Conservation (phyloP, 92 coral and sea anemone genomes). For the Epizoanthus stellaris region DNA sequence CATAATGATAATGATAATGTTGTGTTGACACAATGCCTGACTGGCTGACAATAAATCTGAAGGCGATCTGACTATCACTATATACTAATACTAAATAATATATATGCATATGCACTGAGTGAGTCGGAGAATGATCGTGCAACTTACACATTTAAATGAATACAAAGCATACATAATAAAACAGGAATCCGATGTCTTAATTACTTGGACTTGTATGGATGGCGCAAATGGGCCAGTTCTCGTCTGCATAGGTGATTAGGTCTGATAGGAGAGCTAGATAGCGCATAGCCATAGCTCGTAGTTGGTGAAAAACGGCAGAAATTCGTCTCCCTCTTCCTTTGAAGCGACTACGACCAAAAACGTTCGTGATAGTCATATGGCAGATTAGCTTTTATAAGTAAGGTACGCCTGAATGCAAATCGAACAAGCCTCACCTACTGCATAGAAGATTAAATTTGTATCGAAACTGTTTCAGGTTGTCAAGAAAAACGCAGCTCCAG, state of each 20-base stretch:
- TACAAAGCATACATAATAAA: background rate
- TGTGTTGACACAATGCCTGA: no score
- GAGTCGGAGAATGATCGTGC: no score
- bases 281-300: no score
- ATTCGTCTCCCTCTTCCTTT: slow-evolving; percentile 16
- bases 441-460: background rate
- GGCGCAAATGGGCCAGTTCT: slow-evolving; percentile 63
- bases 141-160: no score
- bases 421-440: slow-evolving; percentile 4
- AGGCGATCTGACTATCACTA: no score
- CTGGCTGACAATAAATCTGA: no score
- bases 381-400: background rate
- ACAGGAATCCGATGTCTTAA: slow-evolving; percentile 30
- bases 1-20: no score
- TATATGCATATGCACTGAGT: no score
- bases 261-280: no score
- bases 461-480: slow-evolving; percentile 20
- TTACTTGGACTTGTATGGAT: slow-evolving; percentile 63
- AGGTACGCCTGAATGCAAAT: background rate
- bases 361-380: background rate
- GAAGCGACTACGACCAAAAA: slow-evolving; percentile 1
- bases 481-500: slow-evolving; percentile 21
- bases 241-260: no score
- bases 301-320: slow-evolving; percentile 43
- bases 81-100: no score